Conservation (phyloP, 2,888 invertebrate genomes). For the Nezara viridula region DNA sequence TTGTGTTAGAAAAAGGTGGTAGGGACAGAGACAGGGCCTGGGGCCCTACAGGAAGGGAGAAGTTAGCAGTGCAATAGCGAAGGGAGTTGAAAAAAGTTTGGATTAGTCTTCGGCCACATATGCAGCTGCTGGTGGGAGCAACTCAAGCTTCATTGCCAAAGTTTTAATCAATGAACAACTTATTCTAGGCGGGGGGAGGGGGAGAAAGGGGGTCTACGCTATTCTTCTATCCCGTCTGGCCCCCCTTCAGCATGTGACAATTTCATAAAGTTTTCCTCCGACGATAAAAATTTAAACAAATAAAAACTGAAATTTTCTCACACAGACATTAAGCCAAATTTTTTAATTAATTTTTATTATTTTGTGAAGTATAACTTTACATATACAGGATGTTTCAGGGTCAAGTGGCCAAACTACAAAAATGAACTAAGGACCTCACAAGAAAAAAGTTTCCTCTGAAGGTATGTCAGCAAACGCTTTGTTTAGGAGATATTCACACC, state of each 20-base stretch:
- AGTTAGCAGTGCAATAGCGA: slow-evolving; percentile 22
- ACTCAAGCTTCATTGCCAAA: background rate
- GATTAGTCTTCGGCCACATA: slow-evolving; percentile 36
- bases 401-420: too few relatives aligned
- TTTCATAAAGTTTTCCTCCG: background rate
- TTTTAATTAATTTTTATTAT: too few relatives aligned
- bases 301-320: background rate
- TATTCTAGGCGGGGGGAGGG: background rate
- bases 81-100: slow-evolving; percentile 22
- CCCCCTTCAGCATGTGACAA: background rate
- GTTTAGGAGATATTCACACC: too few relatives aligned
- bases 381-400: too few relatives aligned
- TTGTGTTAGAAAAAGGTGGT: background rate
- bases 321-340: too few relatives aligned
- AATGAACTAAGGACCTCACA: too few relatives aligned
- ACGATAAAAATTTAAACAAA: background rate
- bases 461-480: too few relatives aligned
- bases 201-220: background rate
- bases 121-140: background rate
- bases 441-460: too few relatives aligned
- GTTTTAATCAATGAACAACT: slow-evolving; percentile 12
- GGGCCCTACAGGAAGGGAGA: background rate
- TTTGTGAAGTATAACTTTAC: too few relatives aligned
- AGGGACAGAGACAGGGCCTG: background rate
- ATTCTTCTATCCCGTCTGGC: background rate